A percentile compares a stretch with the other conserved stretches of the same genome.
These are phyloP conservation scores for Guaruba guarouba DNA, from an alignment of 2,113 vertebrate genomes.

Conservation along the genomic window DNA sequence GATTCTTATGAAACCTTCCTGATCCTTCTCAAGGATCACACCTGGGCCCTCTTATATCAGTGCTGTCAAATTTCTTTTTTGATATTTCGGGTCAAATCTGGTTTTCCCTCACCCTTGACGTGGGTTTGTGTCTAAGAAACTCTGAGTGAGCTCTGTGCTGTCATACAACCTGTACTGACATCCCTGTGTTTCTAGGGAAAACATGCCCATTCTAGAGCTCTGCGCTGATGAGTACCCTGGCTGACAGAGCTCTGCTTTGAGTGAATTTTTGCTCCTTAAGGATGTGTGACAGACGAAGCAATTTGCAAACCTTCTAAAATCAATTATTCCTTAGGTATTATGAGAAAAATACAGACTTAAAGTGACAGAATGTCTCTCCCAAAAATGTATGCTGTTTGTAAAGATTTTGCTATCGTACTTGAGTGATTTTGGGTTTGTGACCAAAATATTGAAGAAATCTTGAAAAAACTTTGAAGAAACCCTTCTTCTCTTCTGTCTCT, in stretches of 20 bases:
- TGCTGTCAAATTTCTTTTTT: not conserved
- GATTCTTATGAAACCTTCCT: not conserved
- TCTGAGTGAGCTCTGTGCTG: not conserved
- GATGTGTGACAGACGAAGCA: not conserved
- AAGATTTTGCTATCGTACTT: not conserved
- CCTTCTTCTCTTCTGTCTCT: not conserved
- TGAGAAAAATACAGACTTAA: not conserved
- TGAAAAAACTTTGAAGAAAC: not conserved
- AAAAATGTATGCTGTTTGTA: not conserved
- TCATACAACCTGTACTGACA: not conserved
- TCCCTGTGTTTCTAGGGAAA: not conserved
- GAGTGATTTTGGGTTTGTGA: not conserved
- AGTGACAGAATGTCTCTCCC: not conserved
- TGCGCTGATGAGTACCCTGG: not conserved
- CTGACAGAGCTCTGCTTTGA: not conserved
- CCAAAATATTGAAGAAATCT: not conserved
- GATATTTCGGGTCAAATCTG: not conserved
- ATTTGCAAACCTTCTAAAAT: not conserved
- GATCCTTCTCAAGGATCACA: not conserved
- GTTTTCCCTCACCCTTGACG: not conserved
- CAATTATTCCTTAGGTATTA: not conserved
- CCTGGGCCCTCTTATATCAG: not conserved
- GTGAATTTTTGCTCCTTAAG: not conserved
- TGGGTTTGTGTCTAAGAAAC: not conserved
- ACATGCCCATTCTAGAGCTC: not conserved